These are phyloP conservation scores for Dorcus parallelipipedus DNA, from an alignment of 2,888 invertebrate genomes.

Conservation along the genomic window DNA sequence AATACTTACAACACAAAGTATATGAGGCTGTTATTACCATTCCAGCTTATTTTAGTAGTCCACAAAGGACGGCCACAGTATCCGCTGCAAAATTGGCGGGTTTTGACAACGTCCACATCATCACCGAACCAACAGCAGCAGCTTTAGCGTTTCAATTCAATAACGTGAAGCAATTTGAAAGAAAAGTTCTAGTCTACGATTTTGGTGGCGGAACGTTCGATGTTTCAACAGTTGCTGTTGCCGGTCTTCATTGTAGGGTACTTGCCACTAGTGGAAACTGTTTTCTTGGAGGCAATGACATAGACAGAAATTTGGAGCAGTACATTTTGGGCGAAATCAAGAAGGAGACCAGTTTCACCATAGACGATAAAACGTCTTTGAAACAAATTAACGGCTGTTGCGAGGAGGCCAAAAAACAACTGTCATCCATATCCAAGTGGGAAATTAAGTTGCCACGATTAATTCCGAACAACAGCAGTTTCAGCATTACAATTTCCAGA, in stretches of 20 bases:
- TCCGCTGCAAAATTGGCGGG: conserved; percentile 29
- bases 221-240: conserved; percentile 25
- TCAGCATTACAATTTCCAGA: conserved; percentile 18
- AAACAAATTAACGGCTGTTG: conserved; percentile 24
- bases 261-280: conserved; percentile 29
- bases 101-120: conserved; percentile 24
- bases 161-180: conserved; percentile 16
- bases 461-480: not conserved
- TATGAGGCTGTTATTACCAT: conserved; percentile 32
- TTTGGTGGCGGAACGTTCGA: conserved; percentile 34
- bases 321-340: conserved; percentile 18
- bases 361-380: conserved; percentile 10
- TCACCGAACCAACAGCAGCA: conserved; percentile 33
- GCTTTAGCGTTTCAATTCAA: conserved; percentile 26
- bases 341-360: conserved; percentile 18
- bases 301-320: conserved; percentile 25
- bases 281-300: conserved; percentile 33
- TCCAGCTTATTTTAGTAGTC: conserved; percentile 33
- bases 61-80: conserved; percentile 30
- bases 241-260: conserved; percentile 20
- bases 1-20: conserved; percentile 18
- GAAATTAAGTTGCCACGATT: not conserved
- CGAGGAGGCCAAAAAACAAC: conserved; percentile 22
- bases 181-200: conserved; percentile 29
- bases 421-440: not conserved